phyloP scores from a whole-genome alignment of 2,113 vertebrate genomes.

The Petromus typicus region DNA sequence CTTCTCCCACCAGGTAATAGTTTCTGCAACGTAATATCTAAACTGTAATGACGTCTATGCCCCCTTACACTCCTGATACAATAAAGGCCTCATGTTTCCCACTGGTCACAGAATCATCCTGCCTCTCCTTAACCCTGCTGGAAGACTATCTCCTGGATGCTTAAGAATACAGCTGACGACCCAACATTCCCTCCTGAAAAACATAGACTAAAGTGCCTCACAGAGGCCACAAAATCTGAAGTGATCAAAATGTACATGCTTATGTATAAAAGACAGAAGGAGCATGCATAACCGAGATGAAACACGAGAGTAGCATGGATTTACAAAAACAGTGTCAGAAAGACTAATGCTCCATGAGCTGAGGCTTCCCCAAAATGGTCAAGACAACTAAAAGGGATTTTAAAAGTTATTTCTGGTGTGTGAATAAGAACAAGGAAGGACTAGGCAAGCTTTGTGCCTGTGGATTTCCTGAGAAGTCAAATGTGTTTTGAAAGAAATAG shows the following conservation, averaged over 20 bases:
- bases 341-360: not conserved
- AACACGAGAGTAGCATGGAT: not conserved
- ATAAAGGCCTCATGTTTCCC: not conserved
- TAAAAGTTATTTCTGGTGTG: slow-evolving; percentile 62
- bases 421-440: slow-evolving; percentile 44
- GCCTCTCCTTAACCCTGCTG: not conserved
- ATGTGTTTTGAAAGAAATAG: not conserved
- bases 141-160: slow-evolving; percentile 3
- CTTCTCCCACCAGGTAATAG: not conserved
- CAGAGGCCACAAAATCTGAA: not conserved
- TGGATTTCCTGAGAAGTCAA: slow-evolving; percentile 44
- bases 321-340: slow-evolving; percentile 46
- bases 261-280: not conserved
- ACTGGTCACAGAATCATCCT: rapidly evolving
- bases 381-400: slow-evolving; percentile 50
- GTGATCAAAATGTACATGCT: not conserved
- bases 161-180: not conserved
- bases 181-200: not conserved
- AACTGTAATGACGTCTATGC: not conserved
- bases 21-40: not conserved
- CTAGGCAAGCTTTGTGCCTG: not conserved
- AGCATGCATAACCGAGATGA: not conserved
- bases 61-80: not conserved
- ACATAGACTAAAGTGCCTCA: not conserved
- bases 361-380: slow-evolving; percentile 62